Evolutionary conservation across 2,888 invertebrate genomes (phyloP).

Genomic region (Lepas anatifera): DNA sequence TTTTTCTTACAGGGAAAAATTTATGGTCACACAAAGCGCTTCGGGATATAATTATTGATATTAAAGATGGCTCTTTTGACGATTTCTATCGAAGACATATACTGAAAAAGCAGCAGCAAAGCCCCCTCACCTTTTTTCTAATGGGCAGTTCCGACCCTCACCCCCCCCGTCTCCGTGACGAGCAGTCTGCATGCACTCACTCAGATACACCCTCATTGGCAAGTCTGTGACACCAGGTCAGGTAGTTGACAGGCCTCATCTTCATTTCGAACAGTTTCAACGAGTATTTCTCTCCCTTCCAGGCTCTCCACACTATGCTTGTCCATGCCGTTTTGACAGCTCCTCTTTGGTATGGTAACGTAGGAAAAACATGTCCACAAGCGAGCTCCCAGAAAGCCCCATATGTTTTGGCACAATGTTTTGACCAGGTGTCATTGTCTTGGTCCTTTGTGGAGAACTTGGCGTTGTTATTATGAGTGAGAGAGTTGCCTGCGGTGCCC

Average conservation of each 20-base stretch:
- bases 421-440: neutral
- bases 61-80: no score
- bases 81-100: no score
- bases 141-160: no score
- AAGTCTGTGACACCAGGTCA: slow-evolving; percentile 3
- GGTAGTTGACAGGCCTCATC: neutral
- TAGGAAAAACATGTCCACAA: neutral
- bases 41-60: no score
- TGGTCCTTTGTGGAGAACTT: neutral
- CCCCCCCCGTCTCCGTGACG: no score
- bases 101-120: no score
- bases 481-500: neutral
- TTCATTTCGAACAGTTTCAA: neutral
- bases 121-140: no score
- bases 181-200: no score
- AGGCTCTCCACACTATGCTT: neutral
- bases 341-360: neutral
- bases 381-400: neutral
- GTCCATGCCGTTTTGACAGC: neutral
- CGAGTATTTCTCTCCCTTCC: neutral
- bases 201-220: neutral
- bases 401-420: no score
- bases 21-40: no score
- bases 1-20: no score
- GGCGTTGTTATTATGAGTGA: neutral